Conservation (phyloP, 2,113 vertebrate species). For the Helogale parvula region DNA sequence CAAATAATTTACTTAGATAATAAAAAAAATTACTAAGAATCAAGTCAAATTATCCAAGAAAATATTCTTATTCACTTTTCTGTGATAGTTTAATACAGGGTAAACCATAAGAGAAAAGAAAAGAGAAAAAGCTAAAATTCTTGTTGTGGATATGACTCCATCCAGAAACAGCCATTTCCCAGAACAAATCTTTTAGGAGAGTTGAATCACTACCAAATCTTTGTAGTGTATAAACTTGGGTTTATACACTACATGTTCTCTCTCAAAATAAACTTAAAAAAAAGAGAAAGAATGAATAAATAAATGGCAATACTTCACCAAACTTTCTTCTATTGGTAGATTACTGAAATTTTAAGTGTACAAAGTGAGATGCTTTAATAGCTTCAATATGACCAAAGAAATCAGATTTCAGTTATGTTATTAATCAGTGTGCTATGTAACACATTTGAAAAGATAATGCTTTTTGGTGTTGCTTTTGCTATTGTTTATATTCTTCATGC, state of each 20-base stretch:
- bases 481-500: background rate
- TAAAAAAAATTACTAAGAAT: constrained; percentile 11
- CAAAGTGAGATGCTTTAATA: background rate
- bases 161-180: background rate
- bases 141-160: background rate
- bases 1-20: background rate
- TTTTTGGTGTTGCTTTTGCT: background rate
- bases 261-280: no score
- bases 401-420: background rate
- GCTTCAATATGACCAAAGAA: background rate
- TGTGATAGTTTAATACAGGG: background rate
- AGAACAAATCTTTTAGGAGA: background rate
- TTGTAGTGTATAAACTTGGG: background rate
- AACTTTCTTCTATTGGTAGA: background rate
- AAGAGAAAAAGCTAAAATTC: background rate
- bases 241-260: background rate
- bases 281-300: background rate
- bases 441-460: background rate
- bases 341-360: background rate
- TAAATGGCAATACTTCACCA: background rate
- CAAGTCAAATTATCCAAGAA: background rate
- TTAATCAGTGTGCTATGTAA: background rate
- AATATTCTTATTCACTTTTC: background rate
- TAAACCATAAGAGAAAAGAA: background rate
- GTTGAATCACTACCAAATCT: background rate